Base-by-base conservation (phyloP, 2,888 invertebrate genomes). In the Apomyelois bistriatella region DNA sequence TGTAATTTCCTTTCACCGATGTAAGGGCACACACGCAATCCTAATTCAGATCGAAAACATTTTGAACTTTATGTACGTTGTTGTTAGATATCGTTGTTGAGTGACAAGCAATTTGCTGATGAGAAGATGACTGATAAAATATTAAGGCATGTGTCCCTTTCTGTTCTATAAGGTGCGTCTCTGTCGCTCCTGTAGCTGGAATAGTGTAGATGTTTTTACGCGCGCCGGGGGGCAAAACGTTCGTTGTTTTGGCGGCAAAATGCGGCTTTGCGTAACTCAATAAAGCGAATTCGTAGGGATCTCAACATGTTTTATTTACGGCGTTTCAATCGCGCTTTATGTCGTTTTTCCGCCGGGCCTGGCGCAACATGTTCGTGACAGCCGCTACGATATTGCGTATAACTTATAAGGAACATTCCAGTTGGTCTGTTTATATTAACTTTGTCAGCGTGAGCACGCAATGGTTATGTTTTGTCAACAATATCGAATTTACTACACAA, bases 231-330 rank as follows among this genome's bases (percentile, higher is more conserved):
- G 89, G 87, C 85, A 85, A 85, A 87, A 83, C 85, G 87, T 83
- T 83, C 83, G 86, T 90, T 90, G 89, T 88, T 90, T 90, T 89
- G 90, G 90, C 89, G 90, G 90, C 89, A 90, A 90, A 90, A 90
- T 81, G 90, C 89, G 77, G 88, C 86, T 80, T 77, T 79, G 76
- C 82, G 86, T 88, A 89, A 90, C 88, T 89, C 82, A 89, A 90
- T 90, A 90, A 89, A 72, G 84, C 81, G 77, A 85, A 82, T 77
- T 70, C 75, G 77, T 76, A 83, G 85, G 83, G 82, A 77, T 74
- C 68, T 82, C 81, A 80, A 76, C 89, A 88, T 89, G 86, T 89
- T 89, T 90, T 89, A 89, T 90, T 90, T 88, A 90, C 89, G 87
- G 85, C 79, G 63, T 81, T 88, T 80, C 85, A 85, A 87, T 88